Conservation (phyloP, 2,113 vertebrate genomes). For the Lipotes vexillifer region DNA sequence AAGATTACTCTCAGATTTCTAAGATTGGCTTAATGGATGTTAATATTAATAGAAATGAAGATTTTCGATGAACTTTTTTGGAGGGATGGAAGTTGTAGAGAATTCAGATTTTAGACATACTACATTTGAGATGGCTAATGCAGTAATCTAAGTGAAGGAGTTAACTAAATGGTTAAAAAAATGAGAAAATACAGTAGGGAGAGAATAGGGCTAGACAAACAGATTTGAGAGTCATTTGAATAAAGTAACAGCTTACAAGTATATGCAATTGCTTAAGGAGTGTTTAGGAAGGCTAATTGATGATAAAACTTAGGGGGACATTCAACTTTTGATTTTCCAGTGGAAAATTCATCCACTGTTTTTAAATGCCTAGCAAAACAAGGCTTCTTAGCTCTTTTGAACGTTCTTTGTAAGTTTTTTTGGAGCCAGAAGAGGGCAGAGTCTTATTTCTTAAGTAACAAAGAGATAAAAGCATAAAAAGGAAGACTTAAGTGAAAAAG, state of each 20-base stretch:
- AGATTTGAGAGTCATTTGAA: not conserved
- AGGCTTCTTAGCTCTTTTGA: not conserved
- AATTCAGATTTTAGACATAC: not conserved
- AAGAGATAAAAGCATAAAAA: not conserved
- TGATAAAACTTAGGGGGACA: not conserved
- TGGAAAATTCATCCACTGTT: not conserved
- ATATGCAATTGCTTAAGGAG: not conserved
- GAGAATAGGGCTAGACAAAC: not conserved
- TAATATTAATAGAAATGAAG: not conserved
- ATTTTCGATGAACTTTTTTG: not conserved
- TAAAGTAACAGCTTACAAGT: not conserved
- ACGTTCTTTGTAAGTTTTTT: constrained; percentile 30
- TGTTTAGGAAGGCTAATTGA: not conserved
- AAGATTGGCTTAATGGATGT: not conserved
- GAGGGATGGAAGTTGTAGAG: not conserved
- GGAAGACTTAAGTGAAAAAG: not conserved
- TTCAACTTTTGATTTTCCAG: too few species aligned
- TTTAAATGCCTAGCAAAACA: not conserved
- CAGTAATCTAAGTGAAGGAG: not conserved
- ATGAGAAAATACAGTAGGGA: not conserved
- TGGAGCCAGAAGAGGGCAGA: constrained; percentile 67
- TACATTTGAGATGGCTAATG: not conserved
- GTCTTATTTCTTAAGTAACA: constrained; percentile 48
- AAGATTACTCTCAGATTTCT: not conserved
- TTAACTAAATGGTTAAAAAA: not conserved